These are phyloP conservation scores for Laticauda colubrina DNA, from an alignment of 2,113 vertebrate genomes.

Conservation along the genomic window DNA sequence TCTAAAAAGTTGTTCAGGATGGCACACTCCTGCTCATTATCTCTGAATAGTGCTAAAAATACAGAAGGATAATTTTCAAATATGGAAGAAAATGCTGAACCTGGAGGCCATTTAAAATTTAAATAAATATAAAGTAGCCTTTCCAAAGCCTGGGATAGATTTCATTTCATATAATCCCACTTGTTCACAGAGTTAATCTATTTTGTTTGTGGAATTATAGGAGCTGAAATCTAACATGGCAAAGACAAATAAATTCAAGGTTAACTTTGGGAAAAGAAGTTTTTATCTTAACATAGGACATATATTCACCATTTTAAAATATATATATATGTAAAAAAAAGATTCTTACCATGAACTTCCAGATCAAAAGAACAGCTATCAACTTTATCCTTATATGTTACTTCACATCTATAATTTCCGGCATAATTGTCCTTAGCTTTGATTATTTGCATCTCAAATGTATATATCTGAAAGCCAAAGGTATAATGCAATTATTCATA, in stretches of 20 bases:
- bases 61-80: neutral
- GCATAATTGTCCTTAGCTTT: conserved; percentile 96
- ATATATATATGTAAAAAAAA: neutral
- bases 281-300: neutral
- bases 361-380: conserved; percentile 96
- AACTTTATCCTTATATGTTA: conserved; percentile 95
- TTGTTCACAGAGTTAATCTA: neutral
- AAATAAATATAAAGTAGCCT: neutral
- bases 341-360: conserved; percentile 86
- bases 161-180: neutral
- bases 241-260: neutral
- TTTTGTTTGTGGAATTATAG: neutral
- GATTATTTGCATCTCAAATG: conserved; percentile 98
- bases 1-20: neutral
- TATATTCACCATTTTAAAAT: neutral
- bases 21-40: neutral
- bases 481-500: neutral
- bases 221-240: neutral
- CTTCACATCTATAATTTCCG: conserved; percentile 96
- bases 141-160: neutral
- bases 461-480: conserved; percentile 80
- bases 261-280: neutral
- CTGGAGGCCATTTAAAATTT: neutral
- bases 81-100: neutral
- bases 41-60: neutral